phyloP scores from a whole-genome alignment of 2,113 vertebrate species.

The Corvus moneduloides region DNA sequence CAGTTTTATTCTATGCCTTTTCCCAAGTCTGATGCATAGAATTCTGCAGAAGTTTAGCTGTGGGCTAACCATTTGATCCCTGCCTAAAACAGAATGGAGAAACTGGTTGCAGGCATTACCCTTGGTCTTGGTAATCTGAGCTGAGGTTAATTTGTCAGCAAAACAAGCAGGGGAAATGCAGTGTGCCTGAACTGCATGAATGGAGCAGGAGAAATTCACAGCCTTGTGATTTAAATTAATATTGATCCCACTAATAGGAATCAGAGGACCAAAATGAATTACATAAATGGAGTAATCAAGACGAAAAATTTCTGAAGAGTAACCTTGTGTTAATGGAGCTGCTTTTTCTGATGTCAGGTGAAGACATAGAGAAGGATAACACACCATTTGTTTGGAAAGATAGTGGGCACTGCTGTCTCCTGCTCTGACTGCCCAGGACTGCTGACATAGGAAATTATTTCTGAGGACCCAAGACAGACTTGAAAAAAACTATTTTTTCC shows the following conservation, averaged over 20 bases:
- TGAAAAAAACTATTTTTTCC: background rate
- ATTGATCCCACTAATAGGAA: conserved; percentile 67
- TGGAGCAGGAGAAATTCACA: conserved; percentile 11
- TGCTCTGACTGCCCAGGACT: background rate
- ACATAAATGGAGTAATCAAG: conserved; percentile 64
- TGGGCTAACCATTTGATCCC: background rate
- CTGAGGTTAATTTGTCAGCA: background rate
- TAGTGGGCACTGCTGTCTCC: background rate
- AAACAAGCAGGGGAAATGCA: background rate
- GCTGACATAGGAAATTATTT: background rate
- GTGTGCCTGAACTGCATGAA: conserved; percentile 23
- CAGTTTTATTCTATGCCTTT: background rate
- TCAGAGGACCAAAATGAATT: conserved; percentile 67
- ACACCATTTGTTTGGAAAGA: background rate
- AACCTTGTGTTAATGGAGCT: background rate
- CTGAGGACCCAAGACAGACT: background rate
- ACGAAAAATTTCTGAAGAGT: background rate
- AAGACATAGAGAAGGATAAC: conserved; percentile 1
- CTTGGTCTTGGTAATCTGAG: background rate
- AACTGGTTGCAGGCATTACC: background rate
- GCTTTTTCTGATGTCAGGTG: conserved; percentile 29
- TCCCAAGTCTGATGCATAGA: background rate
- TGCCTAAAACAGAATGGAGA: background rate
- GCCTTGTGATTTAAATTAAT: conserved; percentile 64
- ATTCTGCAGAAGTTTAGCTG: background rate